Base-by-base conservation (phyloP, 2,797 vertebrate genomes). In the Pagetopsis macropterus region DNA sequence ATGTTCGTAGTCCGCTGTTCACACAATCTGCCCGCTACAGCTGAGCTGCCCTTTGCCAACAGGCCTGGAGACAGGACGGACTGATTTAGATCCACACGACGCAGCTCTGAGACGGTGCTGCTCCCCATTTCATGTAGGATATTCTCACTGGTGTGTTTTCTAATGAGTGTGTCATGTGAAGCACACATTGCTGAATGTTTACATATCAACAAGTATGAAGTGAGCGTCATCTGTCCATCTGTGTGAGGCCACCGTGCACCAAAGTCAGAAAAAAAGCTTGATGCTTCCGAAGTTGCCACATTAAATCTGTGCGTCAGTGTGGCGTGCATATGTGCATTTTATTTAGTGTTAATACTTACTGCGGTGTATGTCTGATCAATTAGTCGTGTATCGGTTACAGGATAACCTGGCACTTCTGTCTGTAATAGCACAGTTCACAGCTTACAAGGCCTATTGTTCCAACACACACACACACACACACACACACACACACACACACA, bases 1-100 rank as follows among this genome's bases (percentile, higher is more conserved):
- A 92, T 88, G 88, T 89, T 92, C 86, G 55, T 88, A 87, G 84
- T 89, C 85, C 81, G 86, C 87, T 91, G 88, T 93, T 94, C 89
- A 93, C 91, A 92, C 90, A 91, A 84, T 93, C 89, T 87, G 91
- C 82, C 88, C 84, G 85, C 76, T 90, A 83, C 93, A 92, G 89
- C 90, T 93, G 91, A 94, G 92, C 89, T 93, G 89, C 88, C 91
- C 92, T 89, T 91, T 93, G 91, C 91, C 89, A 91, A 91, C 86
- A 87, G 90, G 88, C 91, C 88, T 82, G 75, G 72, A 91, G 89
- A 90, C 86, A 90, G 76, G 77, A 85, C 9, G 65, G 89, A 92
- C 91, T 76, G 82, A 91, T 93, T 93, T 93, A 93, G 91, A 90
- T 85, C 75, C 84, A 82, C 88, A 88, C 86, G 86, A 84, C 81